A percentile compares a stretch with the other conserved stretches of the same genome.
phyloP scores from a whole-genome alignment of 2,797 vertebrate genomes.

The Acropternis orthonyx region DNA sequence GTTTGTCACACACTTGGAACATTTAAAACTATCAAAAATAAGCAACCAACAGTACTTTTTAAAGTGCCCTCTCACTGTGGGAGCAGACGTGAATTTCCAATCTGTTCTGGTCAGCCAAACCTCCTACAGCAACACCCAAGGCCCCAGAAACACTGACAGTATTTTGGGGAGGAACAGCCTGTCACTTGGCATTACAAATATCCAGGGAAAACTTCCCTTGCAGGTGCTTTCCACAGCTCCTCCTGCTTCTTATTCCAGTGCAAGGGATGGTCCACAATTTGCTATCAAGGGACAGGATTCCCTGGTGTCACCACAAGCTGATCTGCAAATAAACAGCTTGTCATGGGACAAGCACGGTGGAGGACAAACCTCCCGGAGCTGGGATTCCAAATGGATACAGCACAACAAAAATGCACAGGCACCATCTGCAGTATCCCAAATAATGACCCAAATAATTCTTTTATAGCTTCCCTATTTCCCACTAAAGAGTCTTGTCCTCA shows the following conservation, averaged over 20 bases:
- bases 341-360: fast-evolving
- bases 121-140: not conserved
- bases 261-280: fast-evolving
- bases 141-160: not conserved
- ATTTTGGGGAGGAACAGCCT: not conserved
- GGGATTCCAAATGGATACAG: fast-evolving
- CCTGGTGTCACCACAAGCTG: not conserved
- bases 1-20: not conserved
- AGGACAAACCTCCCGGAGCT: not conserved
- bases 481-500: not conserved
- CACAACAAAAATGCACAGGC: fast-evolving
- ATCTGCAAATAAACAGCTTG: not conserved
- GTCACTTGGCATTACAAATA: not conserved
- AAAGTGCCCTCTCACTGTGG: not conserved
- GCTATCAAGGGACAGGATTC: not conserved
- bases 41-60: not conserved
- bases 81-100: not conserved
- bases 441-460: not conserved
- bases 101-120: not conserved
- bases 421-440: not conserved
- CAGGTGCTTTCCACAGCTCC: not conserved
- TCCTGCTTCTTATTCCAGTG: not conserved
- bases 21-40: not conserved
- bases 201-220: fast-evolving
- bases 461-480: not conserved